Percentiles rank a stretch among this genome's conserved stretches.
phyloP scores from a whole-genome alignment of 2,113 vertebrate genomes.

The Carlito syrichta region DNA sequence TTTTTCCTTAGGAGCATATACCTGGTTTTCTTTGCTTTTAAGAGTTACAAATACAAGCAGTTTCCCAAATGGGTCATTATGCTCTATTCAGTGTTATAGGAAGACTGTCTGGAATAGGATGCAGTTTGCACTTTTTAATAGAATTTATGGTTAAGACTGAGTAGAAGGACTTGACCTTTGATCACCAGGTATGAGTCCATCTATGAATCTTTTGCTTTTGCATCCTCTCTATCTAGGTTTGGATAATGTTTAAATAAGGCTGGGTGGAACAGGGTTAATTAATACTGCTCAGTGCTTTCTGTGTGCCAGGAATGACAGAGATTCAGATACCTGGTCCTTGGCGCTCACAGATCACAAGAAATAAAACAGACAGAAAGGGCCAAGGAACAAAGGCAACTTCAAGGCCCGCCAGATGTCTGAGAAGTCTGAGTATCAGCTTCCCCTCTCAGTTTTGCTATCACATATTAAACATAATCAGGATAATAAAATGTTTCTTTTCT shows the following conservation, averaged over 20 bases:
- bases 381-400: neutral
- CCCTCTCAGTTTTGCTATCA: neutral
- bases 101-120: neutral
- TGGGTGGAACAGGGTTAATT: neutral
- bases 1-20: neutral
- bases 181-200: neutral
- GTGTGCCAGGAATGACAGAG: neutral
- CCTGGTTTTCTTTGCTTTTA: neutral
- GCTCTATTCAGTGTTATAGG: neutral
- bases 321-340: neutral
- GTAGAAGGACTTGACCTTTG: neutral
- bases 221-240: neutral
- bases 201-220: rapidly evolving
- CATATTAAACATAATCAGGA: neutral
- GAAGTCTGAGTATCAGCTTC: neutral
- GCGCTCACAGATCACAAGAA: neutral
- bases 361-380: neutral
- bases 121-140: neutral
- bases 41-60: neutral
- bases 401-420: too few species aligned
- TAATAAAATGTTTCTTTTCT: neutral
- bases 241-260: neutral
- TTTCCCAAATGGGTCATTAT: neutral
- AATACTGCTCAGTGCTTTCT: neutral
- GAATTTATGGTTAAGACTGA: neutral